A percentile compares a stretch with the other conserved stretches of the same genome.
Conservation (phyloP, 2,888 invertebrate genomes). For the Lasioglossum leucozonium region DNA sequence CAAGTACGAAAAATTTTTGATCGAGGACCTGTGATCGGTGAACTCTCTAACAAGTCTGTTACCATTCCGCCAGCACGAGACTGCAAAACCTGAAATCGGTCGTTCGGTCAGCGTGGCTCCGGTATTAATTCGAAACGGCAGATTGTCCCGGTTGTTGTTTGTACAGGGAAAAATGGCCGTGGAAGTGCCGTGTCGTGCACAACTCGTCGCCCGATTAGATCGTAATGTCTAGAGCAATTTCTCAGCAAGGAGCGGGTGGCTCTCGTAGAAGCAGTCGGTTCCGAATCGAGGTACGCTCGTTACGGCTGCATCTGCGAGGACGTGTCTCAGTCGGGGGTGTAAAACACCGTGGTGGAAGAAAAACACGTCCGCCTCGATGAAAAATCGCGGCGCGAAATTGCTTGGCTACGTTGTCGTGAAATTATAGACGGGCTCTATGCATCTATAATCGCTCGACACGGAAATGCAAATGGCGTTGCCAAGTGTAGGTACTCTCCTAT, state of each 20-base stretch:
- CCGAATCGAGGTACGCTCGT: neutral
- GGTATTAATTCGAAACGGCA: neutral
- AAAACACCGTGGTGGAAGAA: neutral
- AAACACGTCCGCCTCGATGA: neutral
- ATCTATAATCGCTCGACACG: neutral
- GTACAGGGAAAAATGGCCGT: neutral
- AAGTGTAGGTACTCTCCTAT: neutral
- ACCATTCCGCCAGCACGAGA: neutral
- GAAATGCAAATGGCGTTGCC: neutral
- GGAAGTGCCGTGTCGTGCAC: neutral
- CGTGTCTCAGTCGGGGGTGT: neutral
- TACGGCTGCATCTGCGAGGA: neutral
- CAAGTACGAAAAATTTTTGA: too few relatives aligned
- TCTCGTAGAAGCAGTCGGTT: neutral
- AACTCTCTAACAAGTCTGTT: too few relatives aligned
- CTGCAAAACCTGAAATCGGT: neutral
- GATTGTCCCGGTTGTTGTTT: neutral
- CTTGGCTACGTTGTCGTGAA: neutral
- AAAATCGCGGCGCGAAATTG: conserved; percentile 8
- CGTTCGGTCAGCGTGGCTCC: neutral
- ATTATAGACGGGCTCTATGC: conserved; percentile 1
- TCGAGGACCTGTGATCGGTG: too few relatives aligned
- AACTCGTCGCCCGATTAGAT: conserved; percentile 2
- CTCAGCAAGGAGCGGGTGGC: neutral
- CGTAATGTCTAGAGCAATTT: neutral